Percentiles rank a stretch among this genome's conserved stretches.
phyloP scores from a whole-genome alignment of 1,140 invertebrate species.

The Yoshiicerus persimilis region DNA sequence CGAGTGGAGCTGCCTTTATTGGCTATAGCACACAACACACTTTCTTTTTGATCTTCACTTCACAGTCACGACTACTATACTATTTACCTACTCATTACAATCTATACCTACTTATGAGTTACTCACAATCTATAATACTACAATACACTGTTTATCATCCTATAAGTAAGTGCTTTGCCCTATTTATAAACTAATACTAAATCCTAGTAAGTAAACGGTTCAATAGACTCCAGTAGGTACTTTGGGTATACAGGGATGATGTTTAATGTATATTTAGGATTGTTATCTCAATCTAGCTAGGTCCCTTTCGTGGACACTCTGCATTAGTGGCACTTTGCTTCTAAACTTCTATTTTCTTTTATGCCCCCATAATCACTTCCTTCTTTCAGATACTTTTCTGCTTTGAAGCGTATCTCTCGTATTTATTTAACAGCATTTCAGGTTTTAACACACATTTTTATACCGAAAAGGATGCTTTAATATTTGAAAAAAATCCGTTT shows the following conservation, averaged over 20 bases:
- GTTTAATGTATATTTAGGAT: too few relatives aligned
- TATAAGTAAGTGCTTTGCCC: neutral
- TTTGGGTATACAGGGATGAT: too few relatives aligned
- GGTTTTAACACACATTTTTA: too few relatives aligned
- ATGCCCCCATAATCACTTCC: neutral
- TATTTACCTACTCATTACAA: neutral
- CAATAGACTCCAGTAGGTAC: too few relatives aligned
- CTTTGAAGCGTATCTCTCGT: neutral
- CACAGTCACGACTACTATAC: neutral
- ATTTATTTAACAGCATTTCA: too few relatives aligned
- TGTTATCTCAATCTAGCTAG: too few relatives aligned
- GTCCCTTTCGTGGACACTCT: neutral
- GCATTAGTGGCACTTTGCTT: neutral
- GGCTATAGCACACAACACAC: neutral
- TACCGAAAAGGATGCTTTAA: too few relatives aligned
- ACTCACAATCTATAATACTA: too few relatives aligned
- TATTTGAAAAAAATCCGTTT: too few relatives aligned
- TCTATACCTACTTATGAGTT: neutral
- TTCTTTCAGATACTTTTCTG: neutral
- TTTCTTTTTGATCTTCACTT: conserved; percentile 9
- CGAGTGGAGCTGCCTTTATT: neutral
- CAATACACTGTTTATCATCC: neutral
- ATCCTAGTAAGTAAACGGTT: too few relatives aligned
- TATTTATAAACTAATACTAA: too few relatives aligned
- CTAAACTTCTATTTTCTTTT: neutral